Percentiles rank a stretch among this genome's conserved stretches.
phyloP scores from a whole-genome alignment of 2,797 vertebrate species.

The Chelonia mydas region DNA sequence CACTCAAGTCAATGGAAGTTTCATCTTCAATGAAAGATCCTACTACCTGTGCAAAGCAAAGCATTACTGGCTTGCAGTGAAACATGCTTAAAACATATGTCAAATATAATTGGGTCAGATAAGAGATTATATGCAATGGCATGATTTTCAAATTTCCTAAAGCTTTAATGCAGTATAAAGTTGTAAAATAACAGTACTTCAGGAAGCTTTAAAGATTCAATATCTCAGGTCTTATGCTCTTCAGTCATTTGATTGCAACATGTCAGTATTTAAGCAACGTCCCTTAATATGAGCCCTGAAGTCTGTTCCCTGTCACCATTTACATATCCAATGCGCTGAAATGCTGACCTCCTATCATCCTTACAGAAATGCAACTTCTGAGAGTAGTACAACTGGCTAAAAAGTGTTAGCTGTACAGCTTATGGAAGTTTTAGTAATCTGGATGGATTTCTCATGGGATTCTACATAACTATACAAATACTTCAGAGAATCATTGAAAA shows the following conservation, averaged over 20 bases:
- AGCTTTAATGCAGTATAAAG: background rate
- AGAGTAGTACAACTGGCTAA: background rate
- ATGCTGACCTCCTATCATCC: background rate
- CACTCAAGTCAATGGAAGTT: constrained; percentile 20
- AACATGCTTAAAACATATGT: background rate
- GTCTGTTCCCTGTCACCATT: background rate
- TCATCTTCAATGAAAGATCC: constrained; percentile 10
- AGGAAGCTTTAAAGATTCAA: background rate
- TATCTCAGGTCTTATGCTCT: background rate
- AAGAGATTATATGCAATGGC: accelerated
- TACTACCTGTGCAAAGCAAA: background rate
- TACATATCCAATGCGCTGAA: background rate
- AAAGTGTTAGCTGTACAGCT: background rate
- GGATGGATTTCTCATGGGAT: background rate
- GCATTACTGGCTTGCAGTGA: background rate
- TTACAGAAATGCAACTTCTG: background rate
- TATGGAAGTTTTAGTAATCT: background rate
- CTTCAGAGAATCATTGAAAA: background rate
- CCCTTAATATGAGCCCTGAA: background rate
- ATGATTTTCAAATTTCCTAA: background rate
- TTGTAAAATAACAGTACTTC: background rate
- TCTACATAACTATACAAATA: background rate
- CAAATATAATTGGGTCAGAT: background rate
- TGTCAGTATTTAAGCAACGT: background rate
- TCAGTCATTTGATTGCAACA: background rate